These are phyloP conservation scores for Apeltes quadracus DNA, from an alignment of 2,113 vertebrate genomes.

Conservation along the genomic window DNA sequence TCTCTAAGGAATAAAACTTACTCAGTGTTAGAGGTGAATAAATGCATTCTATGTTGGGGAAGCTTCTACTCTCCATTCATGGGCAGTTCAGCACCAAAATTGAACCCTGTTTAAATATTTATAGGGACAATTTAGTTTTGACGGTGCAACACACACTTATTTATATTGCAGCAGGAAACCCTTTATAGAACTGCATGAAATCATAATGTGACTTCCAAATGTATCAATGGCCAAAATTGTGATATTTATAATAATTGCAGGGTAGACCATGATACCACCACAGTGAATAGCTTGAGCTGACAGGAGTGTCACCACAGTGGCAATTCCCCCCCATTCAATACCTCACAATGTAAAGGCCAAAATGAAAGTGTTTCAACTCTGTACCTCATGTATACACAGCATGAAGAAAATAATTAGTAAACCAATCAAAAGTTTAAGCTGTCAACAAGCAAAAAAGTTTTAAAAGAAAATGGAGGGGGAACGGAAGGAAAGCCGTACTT, in stretches of 20 bases:
- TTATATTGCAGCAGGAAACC: background rate
- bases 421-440: slow-evolving; percentile 11
- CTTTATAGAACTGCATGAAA: background rate
- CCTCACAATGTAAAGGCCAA: slow-evolving; percentile 1
- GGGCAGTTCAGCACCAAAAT: background rate
- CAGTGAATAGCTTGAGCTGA: background rate
- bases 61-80: background rate
- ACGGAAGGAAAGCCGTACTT: background rate
- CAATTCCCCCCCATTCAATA: background rate
- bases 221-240: background rate
- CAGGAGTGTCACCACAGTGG: background rate
- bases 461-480: slow-evolving; percentile 2
- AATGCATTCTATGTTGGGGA: slow-evolving; percentile 12
- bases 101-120: slow-evolving; percentile 35
- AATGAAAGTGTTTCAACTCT: background rate
- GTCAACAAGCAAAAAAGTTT: slow-evolving; percentile 5
- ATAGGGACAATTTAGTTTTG: slow-evolving; percentile 22
- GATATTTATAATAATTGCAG: background rate
- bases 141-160: slow-evolving; percentile 3
- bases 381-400: background rate
- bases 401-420: background rate
- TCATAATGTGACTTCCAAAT: background rate
- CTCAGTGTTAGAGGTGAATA: slow-evolving; percentile 1
- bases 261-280: background rate
- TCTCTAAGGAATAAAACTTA: slow-evolving; percentile 20